These are phyloP conservation scores for Eremophila alpestris DNA, from an alignment of 2,797 vertebrate species.

Conservation along the genomic window DNA sequence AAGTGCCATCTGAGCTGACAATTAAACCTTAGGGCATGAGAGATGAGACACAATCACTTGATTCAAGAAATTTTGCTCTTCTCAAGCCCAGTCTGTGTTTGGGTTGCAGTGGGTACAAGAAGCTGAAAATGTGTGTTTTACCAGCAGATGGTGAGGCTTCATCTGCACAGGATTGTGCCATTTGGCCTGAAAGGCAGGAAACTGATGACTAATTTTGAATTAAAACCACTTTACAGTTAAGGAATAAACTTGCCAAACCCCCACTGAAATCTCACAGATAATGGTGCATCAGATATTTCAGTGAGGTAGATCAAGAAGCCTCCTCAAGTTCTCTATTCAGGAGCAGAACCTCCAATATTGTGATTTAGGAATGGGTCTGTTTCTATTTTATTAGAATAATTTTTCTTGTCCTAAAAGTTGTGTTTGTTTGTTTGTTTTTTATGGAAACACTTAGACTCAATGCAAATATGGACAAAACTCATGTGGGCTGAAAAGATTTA, in stretches of 20 bases:
- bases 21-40: background rate
- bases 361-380: background rate
- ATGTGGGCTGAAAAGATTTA: background rate
- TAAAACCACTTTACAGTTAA: background rate
- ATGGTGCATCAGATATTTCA: background rate
- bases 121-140: background rate
- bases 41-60: background rate
- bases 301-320: background rate
- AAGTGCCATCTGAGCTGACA: background rate
- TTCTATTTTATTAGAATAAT: background rate
- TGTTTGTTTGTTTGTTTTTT: background rate
- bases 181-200: background rate
- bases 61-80: background rate
- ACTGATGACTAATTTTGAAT: background rate
- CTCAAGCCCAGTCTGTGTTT: background rate
- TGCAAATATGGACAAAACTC: background rate
- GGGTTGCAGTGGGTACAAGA: background rate
- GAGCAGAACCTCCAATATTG: background rate
- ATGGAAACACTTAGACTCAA: background rate
- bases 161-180: background rate
- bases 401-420: background rate
- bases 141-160: background rate
- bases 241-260: background rate
- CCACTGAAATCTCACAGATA: background rate
- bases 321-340: background rate